Evolutionary conservation across 2,888 invertebrate genomes (phyloP).

Genomic region (Neocrepidodera transversa): DNA sequence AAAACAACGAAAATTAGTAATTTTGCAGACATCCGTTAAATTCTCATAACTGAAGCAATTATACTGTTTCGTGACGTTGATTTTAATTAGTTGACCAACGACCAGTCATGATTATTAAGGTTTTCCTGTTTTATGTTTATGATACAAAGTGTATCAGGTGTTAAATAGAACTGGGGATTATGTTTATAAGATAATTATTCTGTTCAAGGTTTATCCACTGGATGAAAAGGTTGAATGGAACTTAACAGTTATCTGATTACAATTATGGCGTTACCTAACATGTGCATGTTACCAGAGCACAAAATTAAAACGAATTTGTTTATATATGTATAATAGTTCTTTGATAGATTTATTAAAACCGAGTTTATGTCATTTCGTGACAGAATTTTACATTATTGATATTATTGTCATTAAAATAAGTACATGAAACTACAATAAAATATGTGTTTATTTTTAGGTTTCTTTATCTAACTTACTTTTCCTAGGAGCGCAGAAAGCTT

Average conservation of each 20-base stretch:
- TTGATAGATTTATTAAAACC: no score
- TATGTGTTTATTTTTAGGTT: no score
- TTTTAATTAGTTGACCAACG: constrained; percentile 11
- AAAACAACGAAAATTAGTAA: constrained; percentile 2
- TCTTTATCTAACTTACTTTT: no score
- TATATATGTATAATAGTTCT: no score
- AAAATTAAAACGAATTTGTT: no score
- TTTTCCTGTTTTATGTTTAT: constrained; percentile 20
- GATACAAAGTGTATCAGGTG: constrained; percentile 7
- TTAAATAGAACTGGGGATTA: constrained; percentile 11
- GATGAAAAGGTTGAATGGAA: neutral
- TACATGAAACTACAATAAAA: no score
- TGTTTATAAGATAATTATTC: neutral
- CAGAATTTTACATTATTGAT: no score
- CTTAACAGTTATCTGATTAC: constrained; percentile 4
- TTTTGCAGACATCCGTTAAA: constrained; percentile 16
- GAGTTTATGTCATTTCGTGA: no score
- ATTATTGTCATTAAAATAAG: no score
- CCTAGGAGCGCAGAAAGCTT: no score
- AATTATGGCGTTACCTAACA: constrained; percentile 8
- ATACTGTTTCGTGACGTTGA: constrained; percentile 22
- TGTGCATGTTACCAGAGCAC: neutral
- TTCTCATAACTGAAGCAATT: constrained; percentile 10
- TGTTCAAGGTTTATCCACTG: constrained; percentile 8
- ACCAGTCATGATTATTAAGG: constrained; percentile 17